phyloP scores from a whole-genome alignment of 2,797 vertebrate species.

The Acanthurus tractus region DNA sequence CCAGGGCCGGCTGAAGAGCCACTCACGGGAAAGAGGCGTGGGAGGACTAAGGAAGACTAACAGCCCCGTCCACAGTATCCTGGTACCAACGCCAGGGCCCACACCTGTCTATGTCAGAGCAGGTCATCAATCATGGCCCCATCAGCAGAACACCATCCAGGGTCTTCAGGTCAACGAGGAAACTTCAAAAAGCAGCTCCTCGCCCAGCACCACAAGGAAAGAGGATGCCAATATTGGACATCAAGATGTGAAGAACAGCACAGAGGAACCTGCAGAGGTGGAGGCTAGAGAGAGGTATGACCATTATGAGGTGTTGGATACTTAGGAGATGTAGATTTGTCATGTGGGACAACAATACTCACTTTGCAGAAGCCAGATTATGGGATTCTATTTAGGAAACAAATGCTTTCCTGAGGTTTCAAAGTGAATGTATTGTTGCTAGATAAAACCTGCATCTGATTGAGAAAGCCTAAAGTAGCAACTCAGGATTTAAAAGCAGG shows the following conservation, averaged over 20 bases:
- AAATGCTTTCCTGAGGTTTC: slow-evolving; percentile 5
- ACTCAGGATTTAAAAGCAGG: not conserved
- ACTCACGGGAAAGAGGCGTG: slow-evolving; percentile 90
- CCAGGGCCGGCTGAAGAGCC: slow-evolving; percentile 93
- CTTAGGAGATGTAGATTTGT: slow-evolving; percentile 42
- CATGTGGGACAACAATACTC: slow-evolving; percentile 25
- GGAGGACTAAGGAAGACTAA: slow-evolving; percentile 90
- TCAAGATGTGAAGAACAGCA: slow-evolving; percentile 88
- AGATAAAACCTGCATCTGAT: slow-evolving; percentile 29
- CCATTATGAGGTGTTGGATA: slow-evolving; percentile 72
- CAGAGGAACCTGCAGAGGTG: slow-evolving; percentile 86
- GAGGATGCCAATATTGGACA: slow-evolving; percentile 82
- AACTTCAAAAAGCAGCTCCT: slow-evolving; percentile 83
- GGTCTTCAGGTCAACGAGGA: slow-evolving; percentile 88
- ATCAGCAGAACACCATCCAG: slow-evolving; percentile 88
- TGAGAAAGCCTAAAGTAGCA: slow-evolving; percentile 21
- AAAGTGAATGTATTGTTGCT: slow-evolving; percentile 17
- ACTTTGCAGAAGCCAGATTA: slow-evolving; percentile 34
- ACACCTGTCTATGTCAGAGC: slow-evolving; percentile 88
- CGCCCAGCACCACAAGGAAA: slow-evolving; percentile 83
- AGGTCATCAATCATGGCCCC: slow-evolving; percentile 90
- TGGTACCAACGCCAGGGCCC: slow-evolving; percentile 89
- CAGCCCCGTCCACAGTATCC: slow-evolving; percentile 93
- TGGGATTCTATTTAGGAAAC: slow-evolving; percentile 31
- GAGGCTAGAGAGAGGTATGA: slow-evolving; percentile 93